Evolutionary conservation across 2,888 invertebrate genomes (phyloP).

Genomic region (Hetaerina titia): DNA sequence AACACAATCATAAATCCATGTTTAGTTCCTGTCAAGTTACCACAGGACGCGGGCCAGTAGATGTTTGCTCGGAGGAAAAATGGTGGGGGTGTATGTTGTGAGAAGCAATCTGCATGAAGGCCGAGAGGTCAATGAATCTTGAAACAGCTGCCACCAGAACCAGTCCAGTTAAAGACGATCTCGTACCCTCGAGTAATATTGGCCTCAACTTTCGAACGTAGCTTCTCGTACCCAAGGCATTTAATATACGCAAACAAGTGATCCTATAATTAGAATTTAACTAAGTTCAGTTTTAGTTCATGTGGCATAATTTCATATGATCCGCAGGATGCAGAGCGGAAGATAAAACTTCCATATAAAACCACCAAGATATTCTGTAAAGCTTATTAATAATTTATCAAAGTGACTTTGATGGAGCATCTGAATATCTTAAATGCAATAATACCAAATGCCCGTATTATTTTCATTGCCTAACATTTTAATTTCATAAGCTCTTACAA

Average conservation of each 20-base stretch:
- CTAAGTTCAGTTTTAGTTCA: too few species aligned
- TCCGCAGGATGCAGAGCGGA: too few species aligned
- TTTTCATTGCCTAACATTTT: too few species aligned
- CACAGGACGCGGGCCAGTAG: not conserved
- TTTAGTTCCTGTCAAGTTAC: not conserved
- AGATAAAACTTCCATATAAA: too few species aligned
- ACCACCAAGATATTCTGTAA: too few species aligned
- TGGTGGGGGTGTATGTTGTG: conserved; percentile 51
- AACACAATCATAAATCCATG: too few species aligned
- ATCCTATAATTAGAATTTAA: too few species aligned
- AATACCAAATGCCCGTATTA: too few species aligned
- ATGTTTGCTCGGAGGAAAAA: not conserved
- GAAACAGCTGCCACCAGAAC: conserved; percentile 63
- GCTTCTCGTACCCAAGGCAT: not conserved
- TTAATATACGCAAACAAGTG: not conserved
- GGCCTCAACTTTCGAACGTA: not conserved
- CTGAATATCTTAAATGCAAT: too few species aligned
- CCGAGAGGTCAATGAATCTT: conserved; percentile 64
- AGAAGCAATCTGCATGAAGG: conserved; percentile 55
- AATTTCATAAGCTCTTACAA: too few species aligned
- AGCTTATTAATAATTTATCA: too few species aligned
- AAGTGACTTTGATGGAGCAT: too few species aligned
- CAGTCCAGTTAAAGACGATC: conserved; percentile 18
- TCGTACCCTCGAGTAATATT: not conserved
- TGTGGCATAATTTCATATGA: not conserved